Conservation (phyloP, 2,888 invertebrate species). For the Spilarctia lutea region DNA sequence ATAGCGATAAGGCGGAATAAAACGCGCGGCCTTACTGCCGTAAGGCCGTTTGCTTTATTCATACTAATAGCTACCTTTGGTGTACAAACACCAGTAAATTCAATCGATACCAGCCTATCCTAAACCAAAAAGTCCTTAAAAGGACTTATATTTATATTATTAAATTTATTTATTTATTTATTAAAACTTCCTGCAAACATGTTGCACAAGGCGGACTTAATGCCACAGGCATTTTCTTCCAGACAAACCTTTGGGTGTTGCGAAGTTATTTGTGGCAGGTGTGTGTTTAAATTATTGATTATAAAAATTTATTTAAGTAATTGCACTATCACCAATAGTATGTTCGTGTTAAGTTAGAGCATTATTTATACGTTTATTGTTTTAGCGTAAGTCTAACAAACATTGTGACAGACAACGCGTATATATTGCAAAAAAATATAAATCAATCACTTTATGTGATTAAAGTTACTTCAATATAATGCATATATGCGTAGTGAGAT, state of each 20-base stretch:
- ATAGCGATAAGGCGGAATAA: not conserved
- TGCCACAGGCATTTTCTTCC: no score
- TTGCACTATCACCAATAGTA: slow-evolving; percentile 9
- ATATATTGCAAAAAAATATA: not conserved
- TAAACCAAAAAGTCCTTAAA: not conserved
- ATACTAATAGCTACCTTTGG: no score
- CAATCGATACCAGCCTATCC: not conserved
- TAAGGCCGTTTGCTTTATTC: no score
- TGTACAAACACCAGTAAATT: not conserved
- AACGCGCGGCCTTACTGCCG: not conserved
- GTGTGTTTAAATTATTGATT: not conserved
- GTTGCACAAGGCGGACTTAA: no score
- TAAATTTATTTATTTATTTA: no score
- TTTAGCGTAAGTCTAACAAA: slow-evolving; percentile 4
- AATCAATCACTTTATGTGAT: not conserved
- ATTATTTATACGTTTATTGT: not conserved
- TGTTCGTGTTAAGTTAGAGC: slow-evolving; percentile 3
- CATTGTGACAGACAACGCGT: not conserved
- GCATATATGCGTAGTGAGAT: slow-evolving; percentile 14
- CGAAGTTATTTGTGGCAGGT: no score
- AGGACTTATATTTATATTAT: not conserved
- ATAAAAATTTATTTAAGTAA: not conserved
- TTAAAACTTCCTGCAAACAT: no score
- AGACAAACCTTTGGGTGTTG: no score
- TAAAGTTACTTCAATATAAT: not conserved